These are phyloP conservation scores for Gastrophysa polygoni DNA, from an alignment of 2,888 invertebrate genomes.

Conservation along the genomic window DNA sequence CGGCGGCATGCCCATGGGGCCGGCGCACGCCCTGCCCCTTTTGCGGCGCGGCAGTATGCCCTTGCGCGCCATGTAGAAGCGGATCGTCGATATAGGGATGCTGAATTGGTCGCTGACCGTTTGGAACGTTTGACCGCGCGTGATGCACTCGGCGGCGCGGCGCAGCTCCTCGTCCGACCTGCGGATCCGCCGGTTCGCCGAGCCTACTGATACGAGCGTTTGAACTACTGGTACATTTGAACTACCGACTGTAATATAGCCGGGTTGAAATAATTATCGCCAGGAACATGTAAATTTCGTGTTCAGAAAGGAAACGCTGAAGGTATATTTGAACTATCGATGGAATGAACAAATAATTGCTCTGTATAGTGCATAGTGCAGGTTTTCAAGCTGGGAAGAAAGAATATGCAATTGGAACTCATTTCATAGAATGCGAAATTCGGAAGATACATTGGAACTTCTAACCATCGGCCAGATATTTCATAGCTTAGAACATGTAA, in stretches of 20 bases:
- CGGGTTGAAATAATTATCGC: too few species aligned
- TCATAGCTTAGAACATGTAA: too few species aligned
- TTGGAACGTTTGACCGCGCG: constrained; percentile 86
- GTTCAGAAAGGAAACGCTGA: too few species aligned
- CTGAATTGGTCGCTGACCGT: constrained; percentile 86
- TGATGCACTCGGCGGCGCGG: constrained; percentile 85
- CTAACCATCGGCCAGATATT: too few species aligned
- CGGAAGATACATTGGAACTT: too few species aligned
- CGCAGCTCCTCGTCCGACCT: constrained; percentile 77
- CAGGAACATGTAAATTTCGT: too few species aligned
- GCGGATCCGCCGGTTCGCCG: constrained; percentile 63
- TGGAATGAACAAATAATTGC: too few species aligned
- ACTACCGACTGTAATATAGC: not conserved
- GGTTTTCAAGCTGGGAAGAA: too few species aligned
- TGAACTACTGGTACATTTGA: not conserved
- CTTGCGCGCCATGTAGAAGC: constrained; percentile 87
- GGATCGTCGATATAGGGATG: constrained; percentile 85
- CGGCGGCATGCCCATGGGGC: constrained; percentile 56
- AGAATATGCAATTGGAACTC: too few species aligned
- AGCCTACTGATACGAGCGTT: constrained; percentile 32
- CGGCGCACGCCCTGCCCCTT: constrained; percentile 69
- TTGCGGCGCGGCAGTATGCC: constrained; percentile 81
- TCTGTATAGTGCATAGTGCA: too few species aligned
- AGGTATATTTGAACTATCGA: too few species aligned
- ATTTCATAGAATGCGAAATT: too few species aligned